Base-by-base conservation (phyloP, 2,888 invertebrate species). In the Troides aeacus region DNA sequence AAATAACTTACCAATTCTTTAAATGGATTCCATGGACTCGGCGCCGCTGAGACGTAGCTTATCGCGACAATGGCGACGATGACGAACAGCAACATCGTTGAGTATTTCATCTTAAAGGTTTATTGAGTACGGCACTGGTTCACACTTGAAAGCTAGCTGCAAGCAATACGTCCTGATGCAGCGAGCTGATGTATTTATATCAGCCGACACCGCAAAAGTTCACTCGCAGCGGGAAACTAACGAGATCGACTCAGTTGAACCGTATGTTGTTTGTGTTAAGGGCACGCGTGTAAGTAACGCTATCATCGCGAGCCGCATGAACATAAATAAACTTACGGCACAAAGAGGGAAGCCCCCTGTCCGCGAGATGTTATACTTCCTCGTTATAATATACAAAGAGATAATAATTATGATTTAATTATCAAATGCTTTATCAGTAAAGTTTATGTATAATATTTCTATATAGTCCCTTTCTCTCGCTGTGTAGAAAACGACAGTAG, bases 1-100 rank as follows among this genome's bases (percentile, higher is more conserved):
- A 66, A 53, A 57, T 12, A 58, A 36, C 58, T 62, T 62, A 71
- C 66, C 46, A 71, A 24, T n/a, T 70, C 70, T 23, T 70, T 70
- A 12, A 67, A 60, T 2, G 64, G 60, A 70, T 70, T 62, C 70
- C 70, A 70, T 0, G 70, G 66, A 7, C 50, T 64, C 0, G 66
- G 66, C 50, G 62, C 69, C 39, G 62, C 62, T 15, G 66, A 66
- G 10, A 70, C 66, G 42, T 46, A 58, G 50, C 57, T 58, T 2
- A 70, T 5, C 17, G 62, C 65, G 58, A 66, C 23, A 6, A 50
- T 17, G 21, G 50, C 36, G 12, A 66, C 18, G 10, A 70, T 42
- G 18, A 66, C 58, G n/a, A 70, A 66, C 2, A 70, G n/a, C 2
- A 70, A 46, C 1, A 70, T 46, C 30, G 30, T 69, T 12, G 50